Conservation (phyloP, 1,140 invertebrate genomes). For the Colletes gigas region DNA sequence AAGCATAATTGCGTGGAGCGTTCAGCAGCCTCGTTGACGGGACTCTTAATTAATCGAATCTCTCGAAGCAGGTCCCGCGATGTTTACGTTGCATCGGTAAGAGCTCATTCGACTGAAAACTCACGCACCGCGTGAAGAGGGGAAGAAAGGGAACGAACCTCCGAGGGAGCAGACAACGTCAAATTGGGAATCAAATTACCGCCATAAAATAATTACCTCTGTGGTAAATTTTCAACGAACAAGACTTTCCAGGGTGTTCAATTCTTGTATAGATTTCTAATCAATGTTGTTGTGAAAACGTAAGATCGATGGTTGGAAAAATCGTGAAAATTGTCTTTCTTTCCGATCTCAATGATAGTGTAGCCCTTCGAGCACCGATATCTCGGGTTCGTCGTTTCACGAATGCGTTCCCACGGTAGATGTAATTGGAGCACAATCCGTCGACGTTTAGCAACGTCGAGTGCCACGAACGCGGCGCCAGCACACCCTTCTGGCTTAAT, state of each 20-base stretch:
- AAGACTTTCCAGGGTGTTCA: too few species aligned
- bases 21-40: conserved; percentile 24
- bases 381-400: conserved; percentile 4
- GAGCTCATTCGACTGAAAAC: background rate
- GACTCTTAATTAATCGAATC: conserved; percentile 62
- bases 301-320: too few species aligned
- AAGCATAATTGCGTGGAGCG: conserved; percentile 15
- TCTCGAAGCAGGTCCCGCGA: conserved; percentile 24
- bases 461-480: conserved; percentile 47
- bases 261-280: too few species aligned
- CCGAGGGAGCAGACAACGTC: background rate
- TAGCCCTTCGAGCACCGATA: background rate
- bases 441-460: conserved; percentile 68
- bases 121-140: background rate
- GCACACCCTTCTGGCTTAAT: conserved; percentile 46
- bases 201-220: too few species aligned
- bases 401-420: background rate
- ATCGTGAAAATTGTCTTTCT: too few species aligned
- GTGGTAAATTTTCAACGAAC: too few species aligned
- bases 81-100: conserved; percentile 41
- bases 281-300: too few species aligned
- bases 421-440: conserved; percentile 68
- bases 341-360: too few species aligned
- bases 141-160: background rate
- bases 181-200: conserved; percentile 4